Percentiles rank a stretch among this genome's conserved stretches.
These are phyloP conservation scores for Psittacula derbiana DNA, from an alignment of 2,797 vertebrate genomes.

Conservation along the genomic window DNA sequence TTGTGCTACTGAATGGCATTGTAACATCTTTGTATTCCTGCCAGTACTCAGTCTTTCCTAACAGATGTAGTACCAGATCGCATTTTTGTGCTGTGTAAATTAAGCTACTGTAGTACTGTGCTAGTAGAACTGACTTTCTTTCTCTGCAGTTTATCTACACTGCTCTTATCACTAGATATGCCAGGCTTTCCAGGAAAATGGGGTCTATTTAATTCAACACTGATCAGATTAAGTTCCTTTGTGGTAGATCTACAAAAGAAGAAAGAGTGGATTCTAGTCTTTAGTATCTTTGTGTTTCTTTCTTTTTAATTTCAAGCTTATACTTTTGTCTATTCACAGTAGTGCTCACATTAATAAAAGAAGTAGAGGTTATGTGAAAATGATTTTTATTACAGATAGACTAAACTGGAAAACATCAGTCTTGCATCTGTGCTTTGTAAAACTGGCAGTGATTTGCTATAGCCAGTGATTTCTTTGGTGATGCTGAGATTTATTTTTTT, in stretches of 20 bases:
- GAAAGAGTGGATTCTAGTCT: not conserved
- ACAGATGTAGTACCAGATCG: not conserved
- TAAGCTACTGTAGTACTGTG: not conserved
- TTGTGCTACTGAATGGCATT: not conserved
- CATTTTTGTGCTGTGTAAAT: not conserved
- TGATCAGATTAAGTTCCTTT: conserved; percentile 48
- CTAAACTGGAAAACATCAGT: not conserved
- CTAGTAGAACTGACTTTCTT: not conserved
- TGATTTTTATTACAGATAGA: not conserved
- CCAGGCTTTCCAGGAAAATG: not conserved
- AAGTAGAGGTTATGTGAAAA: not conserved
- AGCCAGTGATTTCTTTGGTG: not conserved
- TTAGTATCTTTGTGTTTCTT: not conserved
- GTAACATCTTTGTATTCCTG: not conserved
- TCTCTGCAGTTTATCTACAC: not conserved
- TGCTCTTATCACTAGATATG: not conserved
- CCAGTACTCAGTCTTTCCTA: not conserved
- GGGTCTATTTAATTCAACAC: not conserved
- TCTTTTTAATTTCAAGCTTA: conserved; percentile 32
- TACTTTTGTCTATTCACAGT: not conserved
- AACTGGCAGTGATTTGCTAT: not conserved
- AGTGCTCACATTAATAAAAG: not conserved
- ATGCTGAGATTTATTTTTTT: not conserved
- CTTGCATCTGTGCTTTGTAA: not conserved
- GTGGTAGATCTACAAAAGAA: conserved; percentile 10